These are phyloP conservation scores for Caenorhabditis afra DNA, from an alignment of 2,888 invertebrate genomes.

Conservation along the genomic window DNA sequence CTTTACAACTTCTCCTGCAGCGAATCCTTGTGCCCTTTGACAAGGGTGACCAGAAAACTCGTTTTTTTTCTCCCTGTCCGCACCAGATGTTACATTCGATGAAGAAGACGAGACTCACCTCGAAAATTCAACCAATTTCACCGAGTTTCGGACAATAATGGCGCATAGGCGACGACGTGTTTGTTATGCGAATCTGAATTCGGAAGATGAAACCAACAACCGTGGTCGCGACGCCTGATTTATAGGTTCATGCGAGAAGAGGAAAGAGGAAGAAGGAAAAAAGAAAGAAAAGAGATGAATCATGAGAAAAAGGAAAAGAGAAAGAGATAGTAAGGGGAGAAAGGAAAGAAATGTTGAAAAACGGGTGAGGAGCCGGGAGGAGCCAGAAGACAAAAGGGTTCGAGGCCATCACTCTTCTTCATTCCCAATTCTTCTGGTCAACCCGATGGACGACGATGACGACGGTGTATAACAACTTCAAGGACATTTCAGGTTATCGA, in stretches of 20 bases:
- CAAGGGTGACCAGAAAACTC: slow-evolving; percentile 37
- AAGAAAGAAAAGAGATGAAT: not conserved
- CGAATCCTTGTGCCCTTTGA: slow-evolving; percentile 30
- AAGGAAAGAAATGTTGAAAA: not conserved
- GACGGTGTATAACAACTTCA: slow-evolving; percentile 58
- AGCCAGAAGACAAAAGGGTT: not conserved
- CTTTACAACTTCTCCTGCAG: not conserved
- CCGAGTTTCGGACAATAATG: slow-evolving; percentile 56
- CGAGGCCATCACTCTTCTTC: slow-evolving; percentile 11
- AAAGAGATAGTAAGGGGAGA: not conserved
- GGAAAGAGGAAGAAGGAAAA: not conserved
- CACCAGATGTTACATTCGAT: slow-evolving; percentile 23
- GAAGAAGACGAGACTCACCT: slow-evolving; percentile 23
- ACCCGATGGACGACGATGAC: slow-evolving; percentile 30
- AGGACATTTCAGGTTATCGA: slow-evolving; percentile 61
- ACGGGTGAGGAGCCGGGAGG: not conserved
- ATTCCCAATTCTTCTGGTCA: slow-evolving; percentile 39
- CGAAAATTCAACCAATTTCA: slow-evolving; percentile 54
- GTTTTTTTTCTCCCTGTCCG: slow-evolving; percentile 27
- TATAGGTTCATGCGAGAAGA: slow-evolving; percentile 24
- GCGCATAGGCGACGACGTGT: slow-evolving; percentile 50
- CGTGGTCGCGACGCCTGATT: slow-evolving; percentile 21
- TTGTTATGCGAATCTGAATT: slow-evolving; percentile 37
- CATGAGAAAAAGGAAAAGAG: not conserved
- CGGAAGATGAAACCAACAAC: slow-evolving; percentile 13